Conservation (phyloP, 2,113 vertebrate genomes). For the Myotis davidii region DNA sequence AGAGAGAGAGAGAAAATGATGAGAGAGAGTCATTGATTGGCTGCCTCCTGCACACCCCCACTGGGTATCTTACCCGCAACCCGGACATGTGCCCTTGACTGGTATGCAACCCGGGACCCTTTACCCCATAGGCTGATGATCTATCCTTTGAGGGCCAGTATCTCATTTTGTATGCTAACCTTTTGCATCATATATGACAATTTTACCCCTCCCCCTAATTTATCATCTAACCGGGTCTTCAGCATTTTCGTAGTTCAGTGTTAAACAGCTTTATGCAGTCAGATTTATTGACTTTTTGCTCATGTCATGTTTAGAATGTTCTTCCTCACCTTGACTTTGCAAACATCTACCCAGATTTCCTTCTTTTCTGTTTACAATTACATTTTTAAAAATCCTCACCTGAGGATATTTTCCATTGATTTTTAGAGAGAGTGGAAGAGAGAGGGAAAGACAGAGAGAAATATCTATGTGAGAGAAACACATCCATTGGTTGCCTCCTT, state of each 20-base stretch:
- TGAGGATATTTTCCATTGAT: no score
- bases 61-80: no score
- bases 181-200: background rate
- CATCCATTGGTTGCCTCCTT: no score
- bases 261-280: background rate
- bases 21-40: no score
- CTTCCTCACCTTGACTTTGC: background rate
- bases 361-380: conserved; percentile 3
- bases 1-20: no score
- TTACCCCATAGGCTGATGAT: no score
- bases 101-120: no score
- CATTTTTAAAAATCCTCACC: background rate
- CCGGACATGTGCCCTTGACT: no score
- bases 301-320: background rate
- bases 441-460: no score
- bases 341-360: background rate
- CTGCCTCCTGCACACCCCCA: no score
- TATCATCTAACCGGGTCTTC: background rate
- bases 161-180: background rate
- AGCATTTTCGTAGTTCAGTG: background rate
- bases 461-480: no score
- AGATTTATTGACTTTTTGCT: background rate
- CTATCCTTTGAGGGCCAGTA: background rate
- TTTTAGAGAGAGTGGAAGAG: no score
- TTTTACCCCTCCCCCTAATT: background rate